Conservation (phyloP, 1,140 invertebrate genomes). For the Drosophila quadrilineata region DNA sequence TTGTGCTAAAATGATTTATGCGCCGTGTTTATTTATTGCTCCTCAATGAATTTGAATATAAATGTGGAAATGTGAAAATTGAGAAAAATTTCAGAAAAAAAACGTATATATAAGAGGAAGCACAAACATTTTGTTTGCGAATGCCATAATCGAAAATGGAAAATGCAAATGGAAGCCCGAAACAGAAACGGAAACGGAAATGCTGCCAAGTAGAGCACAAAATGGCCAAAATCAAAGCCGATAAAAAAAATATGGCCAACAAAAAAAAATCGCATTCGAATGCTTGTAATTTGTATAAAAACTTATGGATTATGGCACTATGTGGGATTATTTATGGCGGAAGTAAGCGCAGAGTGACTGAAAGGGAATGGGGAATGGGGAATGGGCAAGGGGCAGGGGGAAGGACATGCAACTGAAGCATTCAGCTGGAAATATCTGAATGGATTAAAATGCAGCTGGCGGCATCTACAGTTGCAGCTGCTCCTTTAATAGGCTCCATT, state of each 20-base stretch:
- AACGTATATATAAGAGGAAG: not conserved
- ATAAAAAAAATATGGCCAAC: conserved; percentile 1
- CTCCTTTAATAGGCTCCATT: too few relatives aligned
- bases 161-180: conserved; percentile 29
- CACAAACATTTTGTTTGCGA: conserved; percentile 36
- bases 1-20: conserved; percentile 62
- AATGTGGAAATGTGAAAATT: conserved; percentile 51
- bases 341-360: too few relatives aligned
- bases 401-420: not conserved
- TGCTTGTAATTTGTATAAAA: conserved; percentile 18
- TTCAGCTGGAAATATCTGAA: too few relatives aligned
- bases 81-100: conserved; percentile 14
- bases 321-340: conserved; percentile 51
- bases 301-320: conserved; percentile 50
- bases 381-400: too few relatives aligned
- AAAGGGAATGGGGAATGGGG: not conserved
- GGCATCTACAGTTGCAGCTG: too few relatives aligned
- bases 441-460: too few relatives aligned
- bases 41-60: conserved; percentile 62
- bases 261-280: too few relatives aligned
- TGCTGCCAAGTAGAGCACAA: conserved; percentile 44
- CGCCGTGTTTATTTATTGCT: conserved; percentile 60
- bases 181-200: conserved; percentile 27
- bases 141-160: conserved; percentile 49
- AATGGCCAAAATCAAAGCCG: conserved; percentile 15